Evolutionary conservation across 2,888 invertebrate species (phyloP).

Genomic region (Eupelmus urozonus): DNA sequence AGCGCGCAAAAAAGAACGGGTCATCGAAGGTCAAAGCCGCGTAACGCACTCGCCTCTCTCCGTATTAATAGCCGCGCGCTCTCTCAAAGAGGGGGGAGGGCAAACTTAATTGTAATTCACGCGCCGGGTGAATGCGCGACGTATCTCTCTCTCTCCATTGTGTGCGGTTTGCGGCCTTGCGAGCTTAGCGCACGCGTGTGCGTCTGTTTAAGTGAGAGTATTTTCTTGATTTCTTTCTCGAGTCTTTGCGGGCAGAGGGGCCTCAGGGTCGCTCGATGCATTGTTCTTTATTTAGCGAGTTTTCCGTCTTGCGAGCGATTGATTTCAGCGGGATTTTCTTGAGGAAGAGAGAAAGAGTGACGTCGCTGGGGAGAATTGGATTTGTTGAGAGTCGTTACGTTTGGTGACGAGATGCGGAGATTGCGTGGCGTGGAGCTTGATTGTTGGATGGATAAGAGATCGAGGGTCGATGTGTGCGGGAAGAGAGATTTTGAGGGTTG

Average conservation of each 20-base stretch:
- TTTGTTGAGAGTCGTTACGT: too few species aligned
- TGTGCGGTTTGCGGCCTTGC: conserved; percentile 37
- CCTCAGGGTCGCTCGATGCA: conserved; percentile 41
- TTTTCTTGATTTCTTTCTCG: conserved; percentile 3
- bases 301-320: not conserved
- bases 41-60: conserved; percentile 22
- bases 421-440: too few species aligned
- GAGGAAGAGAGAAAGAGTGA: too few species aligned
- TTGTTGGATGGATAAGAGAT: too few species aligned
- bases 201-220: too few species aligned
- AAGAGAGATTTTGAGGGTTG: too few species aligned
- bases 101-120: conserved; percentile 44
- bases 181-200: conserved; percentile 12
- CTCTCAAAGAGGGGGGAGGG: not conserved
- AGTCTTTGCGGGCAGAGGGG: conserved; percentile 1
- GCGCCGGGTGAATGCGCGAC: conserved; percentile 11
- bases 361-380: too few species aligned
- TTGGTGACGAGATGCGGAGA: too few species aligned
- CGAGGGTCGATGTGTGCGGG: too few species aligned
- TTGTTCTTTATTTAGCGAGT: conserved; percentile 56
- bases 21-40: conserved; percentile 53
- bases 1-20: too few species aligned
- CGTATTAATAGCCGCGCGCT: conserved; percentile 42
- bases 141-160: conserved; percentile 35
- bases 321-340: too few species aligned